Base-by-base conservation (phyloP, 2,888 invertebrate genomes). In the Drosophila percnosoma region DNA sequence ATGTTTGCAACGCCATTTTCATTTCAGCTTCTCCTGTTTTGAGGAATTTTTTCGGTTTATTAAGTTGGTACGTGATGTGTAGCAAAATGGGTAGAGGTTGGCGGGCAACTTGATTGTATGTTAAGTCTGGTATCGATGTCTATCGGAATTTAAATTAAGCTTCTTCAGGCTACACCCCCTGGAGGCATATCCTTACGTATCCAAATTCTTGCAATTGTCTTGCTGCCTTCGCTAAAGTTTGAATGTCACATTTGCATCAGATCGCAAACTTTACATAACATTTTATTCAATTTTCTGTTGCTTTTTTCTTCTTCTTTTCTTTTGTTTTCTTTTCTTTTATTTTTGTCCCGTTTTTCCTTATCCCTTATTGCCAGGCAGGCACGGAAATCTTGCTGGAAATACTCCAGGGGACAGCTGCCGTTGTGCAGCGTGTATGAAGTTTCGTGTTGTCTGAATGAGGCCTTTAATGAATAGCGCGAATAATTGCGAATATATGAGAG, bases 401-500 rank as follows among this genome's bases (percentile, higher is more conserved):
- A 18, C 33, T n/a, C n/a, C 15, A 21, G 33, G 40, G 27, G 48
- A 18, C 29, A 36, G 53, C 31, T 48, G 31, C 6, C 15, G 67
- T 58, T 62, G 54, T 52, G 61, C 67, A 69, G 68, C 48, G 53
- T 34, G 24, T 42, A 45, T 54, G 54, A 59, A 77, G 74, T 65
- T 68, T 75, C 71, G 42, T 42, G 42, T 48, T 51, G 69, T 64
- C 74, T 77, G 84, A 73, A 61, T 59, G 53, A 36, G 58, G 51
- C 49, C 67, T 63, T 71, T 66, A 73, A 80, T 85, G 87, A 87
- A 85, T 82, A 79, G 86, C 83, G 77, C 85, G 85, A 85, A 87
- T 85, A 85, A 85, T 85, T 87, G 87, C 79, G 69, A 81, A 87
- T 85, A 85, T 85, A 82, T 81, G 78, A 72, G 73, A 82, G 85